A percentile compares a stretch with the other conserved stretches of the same genome.
These are phyloP conservation scores for Lamellibrachia satsuma DNA, from an alignment of 2,888 invertebrate species.

Conservation along the genomic window DNA sequence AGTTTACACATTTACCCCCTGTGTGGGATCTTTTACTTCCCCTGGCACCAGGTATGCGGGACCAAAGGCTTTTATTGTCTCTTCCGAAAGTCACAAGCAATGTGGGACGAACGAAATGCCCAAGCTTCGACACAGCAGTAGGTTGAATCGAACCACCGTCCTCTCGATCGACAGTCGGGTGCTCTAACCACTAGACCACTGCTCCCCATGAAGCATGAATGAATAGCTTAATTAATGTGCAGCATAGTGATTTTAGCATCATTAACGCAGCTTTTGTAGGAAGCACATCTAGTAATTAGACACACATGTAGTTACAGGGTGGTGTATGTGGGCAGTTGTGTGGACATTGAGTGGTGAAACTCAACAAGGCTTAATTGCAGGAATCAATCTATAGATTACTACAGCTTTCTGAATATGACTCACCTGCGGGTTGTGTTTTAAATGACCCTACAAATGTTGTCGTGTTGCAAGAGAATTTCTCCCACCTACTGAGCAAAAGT, in stretches of 20 bases:
- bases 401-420: not conserved
- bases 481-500: not conserved
- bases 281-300: not conserved
- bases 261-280: not conserved
- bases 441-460: not conserved
- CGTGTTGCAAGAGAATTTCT: not conserved
- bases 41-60: no score
- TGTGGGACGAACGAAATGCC: no score
- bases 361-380: not conserved
- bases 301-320: not conserved
- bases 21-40: no score
- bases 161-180: no score
- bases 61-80: no score
- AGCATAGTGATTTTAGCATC: not conserved
- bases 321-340: not conserved
- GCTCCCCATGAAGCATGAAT: not conserved
- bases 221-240: not conserved
- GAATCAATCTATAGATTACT: not conserved
- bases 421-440: not conserved
- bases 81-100: no score
- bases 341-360: not conserved
- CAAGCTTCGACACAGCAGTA: no score
- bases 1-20: no score
- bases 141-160: no score
- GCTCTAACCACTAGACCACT: no score